Evolutionary conservation across 1,140 invertebrate species (phyloP), one percentile per base, ranked within the genome.

Genomic region (Myzus persicae): DNA sequence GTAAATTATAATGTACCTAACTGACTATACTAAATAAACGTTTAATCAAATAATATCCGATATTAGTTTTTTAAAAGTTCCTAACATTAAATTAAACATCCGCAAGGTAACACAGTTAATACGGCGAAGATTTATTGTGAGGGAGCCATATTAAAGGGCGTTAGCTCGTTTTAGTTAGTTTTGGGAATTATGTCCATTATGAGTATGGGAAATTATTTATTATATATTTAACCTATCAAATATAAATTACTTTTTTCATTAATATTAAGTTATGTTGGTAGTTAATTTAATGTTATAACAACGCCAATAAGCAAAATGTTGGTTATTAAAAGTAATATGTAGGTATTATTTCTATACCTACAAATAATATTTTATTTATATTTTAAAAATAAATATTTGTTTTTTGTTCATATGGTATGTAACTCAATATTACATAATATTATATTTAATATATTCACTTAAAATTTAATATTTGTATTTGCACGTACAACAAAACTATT

Each of bases 71-170:
- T 84, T 38, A 48, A 88, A n/a, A 22, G n/a, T 88, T 88, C 36
- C 20, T 87, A 48, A 88, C 18, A 36, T 2, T 51, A 38, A 4
- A 5, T 31, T 48, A 18, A 18, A 90, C 26, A 54, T 54, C 89
- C 38, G 26, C 8, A 67, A 90, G 9, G 48, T 59, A 90, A 54
- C 54, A 54, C 38, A 40, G 59, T 59, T 90, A 59, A 90, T 90
- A 90, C 18, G 38, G 24, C 1, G 24, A 90, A 90, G 38, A 90
- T 90, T 90, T 90, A 90, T 90, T 59, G 89, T 40, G 51, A 31
- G 51, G 36, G 9, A 90, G 89, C 67, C 87, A 40, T 90, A 59
- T 59, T 31, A 90, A 67, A 90, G 89, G 89, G 89, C 89, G 89
- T 90, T 90, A 54, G 89, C 89, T 31, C 51, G 38, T 90, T 90